phyloP scores from a whole-genome alignment of 1,140 invertebrate species.

The Nautilus pompilius region DNA sequence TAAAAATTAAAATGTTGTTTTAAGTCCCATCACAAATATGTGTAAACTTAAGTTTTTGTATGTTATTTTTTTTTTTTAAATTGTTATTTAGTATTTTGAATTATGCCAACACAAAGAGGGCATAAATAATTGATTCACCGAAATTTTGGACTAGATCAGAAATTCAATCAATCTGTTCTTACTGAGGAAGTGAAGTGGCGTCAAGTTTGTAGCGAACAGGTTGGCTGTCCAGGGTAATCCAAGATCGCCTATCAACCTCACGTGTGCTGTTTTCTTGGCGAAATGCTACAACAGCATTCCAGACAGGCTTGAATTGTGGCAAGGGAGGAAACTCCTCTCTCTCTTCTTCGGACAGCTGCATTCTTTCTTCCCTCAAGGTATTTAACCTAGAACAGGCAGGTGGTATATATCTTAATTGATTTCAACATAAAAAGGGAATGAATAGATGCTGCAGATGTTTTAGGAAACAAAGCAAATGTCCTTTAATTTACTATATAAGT shows the following conservation, averaged over 20 bases:
- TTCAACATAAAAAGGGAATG: too few species aligned
- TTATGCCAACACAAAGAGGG: too few species aligned
- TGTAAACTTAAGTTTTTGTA: too few species aligned
- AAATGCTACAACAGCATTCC: constrained; percentile 28
- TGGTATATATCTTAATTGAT: not conserved
- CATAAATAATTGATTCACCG: not conserved
- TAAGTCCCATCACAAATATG: too few species aligned
- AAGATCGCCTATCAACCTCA: constrained; percentile 36
- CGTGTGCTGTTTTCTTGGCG: constrained; percentile 16
- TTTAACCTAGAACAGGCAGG: constrained; percentile 17
- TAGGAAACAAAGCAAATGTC: too few species aligned
- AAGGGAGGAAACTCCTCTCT: constrained; percentile 20
- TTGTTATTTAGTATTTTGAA: too few species aligned
- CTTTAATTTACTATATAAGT: too few species aligned
- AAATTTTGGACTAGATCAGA: not conserved
- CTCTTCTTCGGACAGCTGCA: constrained; percentile 21
- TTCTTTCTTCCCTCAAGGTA: constrained; percentile 16
- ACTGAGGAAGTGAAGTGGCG: constrained; percentile 33
- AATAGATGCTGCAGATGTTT: too few species aligned
- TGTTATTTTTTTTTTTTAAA: too few species aligned
- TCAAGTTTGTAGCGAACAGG: constrained; percentile 39
- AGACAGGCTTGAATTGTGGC: constrained; percentile 24
- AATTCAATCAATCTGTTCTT: constrained; percentile 9
- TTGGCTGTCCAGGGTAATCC: constrained; percentile 35
- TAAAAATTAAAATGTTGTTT: too few species aligned